These are phyloP conservation scores for Timema podura DNA, from an alignment of 2,888 invertebrate species.

Conservation along the genomic window DNA sequence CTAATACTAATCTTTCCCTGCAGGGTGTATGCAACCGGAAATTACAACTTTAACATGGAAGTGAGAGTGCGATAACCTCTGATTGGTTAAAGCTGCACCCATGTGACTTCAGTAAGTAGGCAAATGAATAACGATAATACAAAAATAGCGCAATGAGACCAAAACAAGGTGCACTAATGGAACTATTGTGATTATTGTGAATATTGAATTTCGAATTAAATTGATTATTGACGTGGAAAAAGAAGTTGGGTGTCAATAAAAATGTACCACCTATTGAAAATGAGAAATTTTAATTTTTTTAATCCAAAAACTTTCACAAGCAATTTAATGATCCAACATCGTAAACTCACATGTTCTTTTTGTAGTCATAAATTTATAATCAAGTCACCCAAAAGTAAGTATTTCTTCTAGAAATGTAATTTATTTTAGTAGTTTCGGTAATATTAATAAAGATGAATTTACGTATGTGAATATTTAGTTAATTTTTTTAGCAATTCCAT, in stretches of 20 bases:
- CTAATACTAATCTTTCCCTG: slow-evolving; percentile 26
- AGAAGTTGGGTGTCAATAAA: slow-evolving; percentile 32
- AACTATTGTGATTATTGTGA: too few species aligned
- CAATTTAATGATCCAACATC: slow-evolving; percentile 22
- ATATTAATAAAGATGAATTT: background rate
- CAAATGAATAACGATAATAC: slow-evolving; percentile 14
- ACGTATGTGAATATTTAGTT: background rate
- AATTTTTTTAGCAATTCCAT: too few species aligned
- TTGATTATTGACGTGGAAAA: too few species aligned
- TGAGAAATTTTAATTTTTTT: slow-evolving; percentile 36
- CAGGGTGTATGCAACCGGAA: slow-evolving; percentile 30
- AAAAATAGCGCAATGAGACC: slow-evolving; percentile 37
- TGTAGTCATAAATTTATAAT: slow-evolving; percentile 38
- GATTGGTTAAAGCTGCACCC: slow-evolving; percentile 22
- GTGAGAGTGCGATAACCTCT: slow-evolving; percentile 10
- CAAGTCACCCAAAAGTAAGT: slow-evolving; percentile 11
- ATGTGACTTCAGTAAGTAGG: slow-evolving; percentile 22
- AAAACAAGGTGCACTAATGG: too few species aligned
- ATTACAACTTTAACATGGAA: slow-evolving; percentile 27
- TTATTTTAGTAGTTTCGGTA: background rate
- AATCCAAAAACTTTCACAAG: slow-evolving; percentile 37
- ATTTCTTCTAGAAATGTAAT: background rate
- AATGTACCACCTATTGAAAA: slow-evolving; percentile 41
- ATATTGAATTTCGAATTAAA: too few species aligned
- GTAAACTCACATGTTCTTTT: slow-evolving; percentile 37